Conservation (phyloP, 1,140 invertebrate species). For the Drosophila paulistorum region DNA sequence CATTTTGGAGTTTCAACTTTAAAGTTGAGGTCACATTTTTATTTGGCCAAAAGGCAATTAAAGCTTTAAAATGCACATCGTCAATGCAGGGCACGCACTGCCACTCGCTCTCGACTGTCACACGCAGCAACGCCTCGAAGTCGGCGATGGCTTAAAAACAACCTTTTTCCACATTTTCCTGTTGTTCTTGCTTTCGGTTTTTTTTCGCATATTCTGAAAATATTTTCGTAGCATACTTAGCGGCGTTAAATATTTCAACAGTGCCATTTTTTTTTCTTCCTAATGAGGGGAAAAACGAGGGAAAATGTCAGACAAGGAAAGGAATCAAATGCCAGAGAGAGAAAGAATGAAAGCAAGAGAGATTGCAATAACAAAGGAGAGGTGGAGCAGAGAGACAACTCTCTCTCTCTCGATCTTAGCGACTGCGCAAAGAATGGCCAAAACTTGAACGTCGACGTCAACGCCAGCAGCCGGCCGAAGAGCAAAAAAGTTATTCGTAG, state of each 20-base stretch:
- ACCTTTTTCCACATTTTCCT: slow-evolving; percentile 32
- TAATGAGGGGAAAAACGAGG: slow-evolving; percentile 15
- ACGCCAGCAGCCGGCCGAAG: slow-evolving; percentile 34
- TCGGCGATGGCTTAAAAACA: slow-evolving; percentile 22
- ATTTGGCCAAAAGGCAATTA: slow-evolving; percentile 46
- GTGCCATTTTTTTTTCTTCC: slow-evolving; percentile 61
- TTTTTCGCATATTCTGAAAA: slow-evolving; percentile 32
- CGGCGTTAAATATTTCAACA: slow-evolving; percentile 79
- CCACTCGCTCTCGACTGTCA: slow-evolving; percentile 47
- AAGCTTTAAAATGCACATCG: slow-evolving; percentile 36
- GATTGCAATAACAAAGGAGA: slow-evolving; percentile 27
- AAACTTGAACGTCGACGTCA: slow-evolving; percentile 33
- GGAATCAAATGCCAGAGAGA: neutral
- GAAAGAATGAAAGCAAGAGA: neutral
- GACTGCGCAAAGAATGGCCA: slow-evolving; percentile 61
- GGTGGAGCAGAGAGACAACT: slow-evolving; percentile 36
- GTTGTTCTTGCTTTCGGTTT: neutral
- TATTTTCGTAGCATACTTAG: slow-evolving; percentile 77
- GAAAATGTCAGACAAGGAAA: slow-evolving; percentile 28
- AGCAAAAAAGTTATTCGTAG: neutral
- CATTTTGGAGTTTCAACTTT: slow-evolving; percentile 48
- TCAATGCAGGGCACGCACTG: slow-evolving; percentile 4
- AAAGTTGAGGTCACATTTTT: slow-evolving; percentile 60
- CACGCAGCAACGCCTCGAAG: slow-evolving; percentile 64
- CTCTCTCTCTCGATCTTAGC: slow-evolving; percentile 37